A percentile compares a stretch with the other conserved stretches of the same genome.
Evolutionary conservation across 2,113 vertebrate species (phyloP).

Genomic region (Nothoprocta perdicaria): DNA sequence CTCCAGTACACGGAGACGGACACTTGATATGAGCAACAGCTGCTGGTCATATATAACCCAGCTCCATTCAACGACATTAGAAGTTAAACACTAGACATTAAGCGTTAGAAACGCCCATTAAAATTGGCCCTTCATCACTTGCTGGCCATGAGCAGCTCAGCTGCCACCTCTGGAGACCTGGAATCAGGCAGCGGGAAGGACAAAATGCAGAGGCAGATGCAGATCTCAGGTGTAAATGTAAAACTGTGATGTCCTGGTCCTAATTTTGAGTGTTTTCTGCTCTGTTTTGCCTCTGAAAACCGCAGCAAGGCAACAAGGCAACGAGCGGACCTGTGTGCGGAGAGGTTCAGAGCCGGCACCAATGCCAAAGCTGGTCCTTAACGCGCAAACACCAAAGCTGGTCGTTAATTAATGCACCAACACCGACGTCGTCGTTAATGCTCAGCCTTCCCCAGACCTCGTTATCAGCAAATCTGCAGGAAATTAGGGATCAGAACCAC

Average conservation of each 20-base stretch:
- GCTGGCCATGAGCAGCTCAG: fast-evolving
- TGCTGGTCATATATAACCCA: not conserved
- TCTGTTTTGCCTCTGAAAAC: not conserved
- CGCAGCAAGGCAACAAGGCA: not conserved
- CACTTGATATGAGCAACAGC: not conserved
- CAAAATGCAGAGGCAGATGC: not conserved
- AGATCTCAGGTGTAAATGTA: not conserved
- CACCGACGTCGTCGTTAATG: no score
- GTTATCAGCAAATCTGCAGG: not conserved
- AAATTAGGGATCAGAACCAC: not conserved
- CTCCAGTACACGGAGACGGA: not conserved
- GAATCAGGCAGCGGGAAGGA: not conserved
- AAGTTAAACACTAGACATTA: not conserved
- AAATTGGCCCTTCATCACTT: not conserved
- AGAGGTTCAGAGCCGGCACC: not conserved
- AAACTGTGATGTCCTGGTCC: not conserved
- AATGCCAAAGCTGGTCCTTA: fast-evolving
- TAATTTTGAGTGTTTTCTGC: not conserved
- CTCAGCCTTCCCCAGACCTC: not conserved
- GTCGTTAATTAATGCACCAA: not conserved
- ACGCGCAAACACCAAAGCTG: fast-evolving
- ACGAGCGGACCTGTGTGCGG: fast-evolving
- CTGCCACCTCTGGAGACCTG: not conserved
- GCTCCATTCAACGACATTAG: not conserved
- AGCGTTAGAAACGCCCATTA: not conserved